These are phyloP conservation scores for Trypoxylon attenuatum DNA, from an alignment of 2,888 invertebrate species.

Conservation along the genomic window DNA sequence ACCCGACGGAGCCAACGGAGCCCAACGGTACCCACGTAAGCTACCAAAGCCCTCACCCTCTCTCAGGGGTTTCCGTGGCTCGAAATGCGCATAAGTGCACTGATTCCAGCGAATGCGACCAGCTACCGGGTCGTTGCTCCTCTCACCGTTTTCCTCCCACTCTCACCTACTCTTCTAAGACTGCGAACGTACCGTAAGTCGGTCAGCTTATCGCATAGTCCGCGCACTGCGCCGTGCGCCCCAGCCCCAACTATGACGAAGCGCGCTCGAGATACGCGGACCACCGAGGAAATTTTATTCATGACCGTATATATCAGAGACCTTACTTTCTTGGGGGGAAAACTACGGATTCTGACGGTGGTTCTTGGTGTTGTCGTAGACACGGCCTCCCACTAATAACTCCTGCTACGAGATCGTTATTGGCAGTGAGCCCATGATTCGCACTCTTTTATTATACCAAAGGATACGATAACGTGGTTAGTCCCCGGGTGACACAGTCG, in stretches of 20 bases:
- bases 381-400: too few relatives aligned
- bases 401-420: too few relatives aligned
- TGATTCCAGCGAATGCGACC: neutral
- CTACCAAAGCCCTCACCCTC: neutral
- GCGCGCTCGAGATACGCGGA: neutral
- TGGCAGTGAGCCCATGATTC: too few relatives aligned
- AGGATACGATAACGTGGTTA: too few relatives aligned
- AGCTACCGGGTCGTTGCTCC: conserved; percentile 9
- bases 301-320: conserved; percentile 2
- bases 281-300: conserved; percentile 3
- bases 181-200: too few relatives aligned
- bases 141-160: too few relatives aligned
- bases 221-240: neutral
- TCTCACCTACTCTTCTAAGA: too few relatives aligned
- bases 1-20: too few relatives aligned
- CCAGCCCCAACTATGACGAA: neutral
- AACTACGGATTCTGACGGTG: neutral
- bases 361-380: too few relatives aligned
- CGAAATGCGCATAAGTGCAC: neutral
- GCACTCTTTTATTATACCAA: too few relatives aligned
- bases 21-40: neutral
- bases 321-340: neutral
- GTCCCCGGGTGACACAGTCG: too few relatives aligned
- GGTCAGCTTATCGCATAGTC: conserved; percentile 20
- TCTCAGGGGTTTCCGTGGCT: neutral